Evolutionary conservation across 2,797 vertebrate species (phyloP), one percentile per base, ranked within the genome.

Genomic region (Poecilia gillii): DNA sequence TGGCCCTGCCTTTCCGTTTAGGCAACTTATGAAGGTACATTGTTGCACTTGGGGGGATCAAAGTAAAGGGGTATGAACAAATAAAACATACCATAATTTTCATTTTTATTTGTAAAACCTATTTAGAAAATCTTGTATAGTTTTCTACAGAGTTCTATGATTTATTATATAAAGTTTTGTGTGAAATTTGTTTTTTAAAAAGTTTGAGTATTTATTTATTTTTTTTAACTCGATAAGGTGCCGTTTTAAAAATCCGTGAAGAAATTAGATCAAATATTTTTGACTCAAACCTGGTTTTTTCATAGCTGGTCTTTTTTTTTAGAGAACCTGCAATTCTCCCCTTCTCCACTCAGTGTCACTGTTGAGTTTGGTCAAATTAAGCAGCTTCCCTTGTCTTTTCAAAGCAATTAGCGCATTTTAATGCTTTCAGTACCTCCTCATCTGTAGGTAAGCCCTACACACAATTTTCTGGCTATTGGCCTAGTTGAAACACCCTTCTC

Each of bases 331-430:
- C 83, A 91, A 14, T 91, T 76, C 90, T 59, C 9, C 43, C 75
- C 51, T 77, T 59, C 3, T 77, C 83, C 80, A 25, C 89, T 85
- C 78, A 91, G 87, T 88, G 92, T 83, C 94, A 82, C 85, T 86
- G 74, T 71, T 85, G 87, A 4, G 84, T 75, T 79, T 72, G 6
- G 62, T 82, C 28, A 79, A 75, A 57, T 39, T 62, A n/a, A 20
- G 82, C 82, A 23, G 33, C 51, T 77, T 76, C 33, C 77, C 41
- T 68, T 53, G 41, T 74, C 72, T 73, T 23, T 75, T 74, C 46
- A 53, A 9, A 33, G 20, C 73, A 11, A 33, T 75, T 62, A 47
- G 84, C 31, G 62, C 47, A 57, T 78, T 88, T 74, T 51, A 14
- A 46, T 64, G 77, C 39, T 77, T 85, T 86, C 80, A 76, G 75